Base-by-base conservation (phyloP, 2,113 vertebrate genomes). In the Verasper variegatus region DNA sequence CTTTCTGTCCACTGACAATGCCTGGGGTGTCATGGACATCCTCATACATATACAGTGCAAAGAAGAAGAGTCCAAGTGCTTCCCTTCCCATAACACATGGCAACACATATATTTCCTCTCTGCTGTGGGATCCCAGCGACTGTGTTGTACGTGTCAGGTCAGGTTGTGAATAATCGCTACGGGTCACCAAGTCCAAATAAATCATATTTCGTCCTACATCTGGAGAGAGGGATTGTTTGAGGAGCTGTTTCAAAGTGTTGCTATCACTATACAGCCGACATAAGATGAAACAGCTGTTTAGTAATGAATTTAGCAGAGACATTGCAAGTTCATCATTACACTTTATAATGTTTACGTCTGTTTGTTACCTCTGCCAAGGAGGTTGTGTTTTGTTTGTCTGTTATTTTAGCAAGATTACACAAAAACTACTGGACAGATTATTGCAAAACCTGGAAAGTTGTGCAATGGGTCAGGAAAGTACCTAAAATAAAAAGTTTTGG, bases 1-100 rank as follows among this genome's bases (percentile, higher is more conserved):
- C 71, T 84, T 82, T 85, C 77, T 86, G 84, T 78, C 71, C 3
- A 0, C 47, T 17, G 71, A 88, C 83, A 88, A 76, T 49, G 68
- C 68, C 81, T 49, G 24, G 76, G 49, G 77, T 78, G 85, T 91
- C 83, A 77, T 31, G 40, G 76, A 84, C 80, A 87, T 78, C 81
- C 81, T 42, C 79, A 78, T 57, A 71, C 76, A 79, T 75, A 57
- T 78, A 83, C 83, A 87, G 71, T 79, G 75, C 63, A 90, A 74
- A 85, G 74, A 75, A 56, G 71, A 60, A 78, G 47, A 66, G 20
- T 81, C 61, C 77, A 49, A 60, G 3, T 13, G 40, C 21, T 62
- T 52, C 61, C 42, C 45, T 72, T 78, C 60, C 49, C 26, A 58
- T 54, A 80, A 75, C 23, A 24, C 73, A 78, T 67, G 66, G 80